Percentiles rank a stretch among this genome's conserved stretches.
These are phyloP conservation scores for Pandemis cinnamomeana DNA, from an alignment of 2,888 invertebrate species.

Conservation along the genomic window DNA sequence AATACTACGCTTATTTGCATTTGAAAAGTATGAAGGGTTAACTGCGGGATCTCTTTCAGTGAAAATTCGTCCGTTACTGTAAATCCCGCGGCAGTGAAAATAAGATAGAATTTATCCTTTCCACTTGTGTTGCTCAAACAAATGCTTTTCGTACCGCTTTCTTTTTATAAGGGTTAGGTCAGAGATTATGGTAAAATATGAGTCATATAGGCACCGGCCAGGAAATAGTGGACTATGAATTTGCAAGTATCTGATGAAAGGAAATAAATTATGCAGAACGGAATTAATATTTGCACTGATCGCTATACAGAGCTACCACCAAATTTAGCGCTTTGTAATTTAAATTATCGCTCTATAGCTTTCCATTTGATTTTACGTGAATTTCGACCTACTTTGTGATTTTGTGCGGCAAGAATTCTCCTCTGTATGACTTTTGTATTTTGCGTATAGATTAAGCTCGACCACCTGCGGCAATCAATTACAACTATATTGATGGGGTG, in stretches of 20 bases:
- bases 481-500: too few species aligned
- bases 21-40: slow-evolving; percentile 47
- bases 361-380: background rate
- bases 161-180: slow-evolving; percentile 25
- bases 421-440: too few species aligned
- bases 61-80: slow-evolving; percentile 31
- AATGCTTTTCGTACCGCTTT: slow-evolving; percentile 22
- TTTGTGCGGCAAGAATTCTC: background rate
- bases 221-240: slow-evolving; percentile 13
- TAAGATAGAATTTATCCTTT: slow-evolving; percentile 29
- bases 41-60: slow-evolving; percentile 35
- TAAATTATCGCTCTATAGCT: background rate
- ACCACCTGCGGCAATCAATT: too few species aligned
- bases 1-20: slow-evolving; percentile 48
- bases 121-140: slow-evolving; percentile 24
- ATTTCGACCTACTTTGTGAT: background rate
- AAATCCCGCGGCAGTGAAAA: slow-evolving; percentile 32
- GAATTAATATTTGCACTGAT: slow-evolving; percentile 1
- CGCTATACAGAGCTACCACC: background rate
- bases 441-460: too few species aligned
- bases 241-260: background rate
- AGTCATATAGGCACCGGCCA: background rate
- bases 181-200: slow-evolving; percentile 22
- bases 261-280: slow-evolving; percentile 1
- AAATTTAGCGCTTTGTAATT: slow-evolving; percentile 4